These are phyloP conservation scores for Brachynemurus nebulosus DNA, from an alignment of 2,888 invertebrate genomes.

Conservation along the genomic window DNA sequence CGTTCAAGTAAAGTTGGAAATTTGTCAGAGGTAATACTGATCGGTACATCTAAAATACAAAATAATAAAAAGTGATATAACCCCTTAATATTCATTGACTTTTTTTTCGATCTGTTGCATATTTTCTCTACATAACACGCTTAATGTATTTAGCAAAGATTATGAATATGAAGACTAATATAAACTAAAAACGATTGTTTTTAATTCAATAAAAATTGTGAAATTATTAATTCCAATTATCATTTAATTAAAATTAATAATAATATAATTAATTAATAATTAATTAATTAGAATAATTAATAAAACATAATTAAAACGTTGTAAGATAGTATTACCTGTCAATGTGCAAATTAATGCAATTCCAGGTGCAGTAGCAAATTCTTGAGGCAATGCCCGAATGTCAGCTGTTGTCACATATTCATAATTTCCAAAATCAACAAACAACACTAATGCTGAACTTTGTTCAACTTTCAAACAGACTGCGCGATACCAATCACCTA, in stretches of 20 bases:
- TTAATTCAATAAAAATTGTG: too few relatives aligned
- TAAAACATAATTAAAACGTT: too few relatives aligned
- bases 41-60: not conserved
- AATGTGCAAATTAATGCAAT: not conserved
- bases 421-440: not conserved
- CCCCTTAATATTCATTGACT: not conserved
- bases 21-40: not conserved
- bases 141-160: not conserved
- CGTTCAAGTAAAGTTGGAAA: not conserved
- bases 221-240: too few relatives aligned
- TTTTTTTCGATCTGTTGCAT: too few relatives aligned
- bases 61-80: not conserved
- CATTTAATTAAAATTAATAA: too few relatives aligned
- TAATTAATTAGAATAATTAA: too few relatives aligned
- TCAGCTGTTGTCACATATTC: not conserved
- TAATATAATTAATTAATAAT: too few relatives aligned
- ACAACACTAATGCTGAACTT: not conserved
- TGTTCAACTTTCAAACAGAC: not conserved
- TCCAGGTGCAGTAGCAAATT: not conserved
- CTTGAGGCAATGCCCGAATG: not conserved
- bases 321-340: not conserved
- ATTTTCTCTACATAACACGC: too few relatives aligned
- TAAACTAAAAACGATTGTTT: too few relatives aligned
- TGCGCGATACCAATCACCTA: not conserved
- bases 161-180: not conserved